Conservation (phyloP, 2,113 vertebrate genomes). For the Percopsis transmontana region DNA sequence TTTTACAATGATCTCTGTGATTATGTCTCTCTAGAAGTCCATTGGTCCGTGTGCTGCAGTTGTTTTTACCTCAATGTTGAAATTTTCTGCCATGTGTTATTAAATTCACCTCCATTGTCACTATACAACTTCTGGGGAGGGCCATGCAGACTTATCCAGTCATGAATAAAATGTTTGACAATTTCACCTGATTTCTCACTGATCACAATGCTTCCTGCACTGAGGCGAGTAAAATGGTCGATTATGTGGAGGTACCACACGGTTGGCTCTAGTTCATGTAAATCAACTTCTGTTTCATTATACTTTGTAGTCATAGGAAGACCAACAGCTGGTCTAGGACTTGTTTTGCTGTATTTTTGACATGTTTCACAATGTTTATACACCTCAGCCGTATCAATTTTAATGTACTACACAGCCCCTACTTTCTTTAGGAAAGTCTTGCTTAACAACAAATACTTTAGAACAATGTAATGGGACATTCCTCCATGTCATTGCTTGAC, state of each 20-base stretch:
- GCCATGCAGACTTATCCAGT: background rate
- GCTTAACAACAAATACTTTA: background rate
- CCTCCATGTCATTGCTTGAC: background rate
- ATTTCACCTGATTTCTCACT: slow-evolving; percentile 26
- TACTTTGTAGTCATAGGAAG: slow-evolving; percentile 21
- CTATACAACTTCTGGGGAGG: too few relatives aligned
- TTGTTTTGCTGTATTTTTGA: slow-evolving; percentile 1
- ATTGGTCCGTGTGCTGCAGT: too few relatives aligned
- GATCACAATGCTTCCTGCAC: slow-evolving; percentile 9
- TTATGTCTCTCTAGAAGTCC: background rate
- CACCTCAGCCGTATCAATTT: background rate
- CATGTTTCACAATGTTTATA: slow-evolving; percentile 32
- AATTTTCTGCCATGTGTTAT: too few relatives aligned
- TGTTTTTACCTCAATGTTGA: background rate
- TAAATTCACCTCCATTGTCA: slow-evolving; percentile 4
- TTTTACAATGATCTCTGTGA: too few relatives aligned
- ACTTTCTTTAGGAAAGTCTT: slow-evolving; percentile 1
- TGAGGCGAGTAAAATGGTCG: slow-evolving; percentile 36
- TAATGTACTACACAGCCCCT: background rate
- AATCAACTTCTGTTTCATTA: slow-evolving; percentile 39
- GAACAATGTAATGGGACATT: background rate
- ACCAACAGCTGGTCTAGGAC: slow-evolving; percentile 13
- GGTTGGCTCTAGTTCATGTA: slow-evolving; percentile 25
- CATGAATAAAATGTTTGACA: slow-evolving; percentile 19
- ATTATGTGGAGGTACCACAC: slow-evolving; percentile 39